Evolutionary conservation across 35 echinoderm and acorn worm genomes (phyloP).

Genomic region (Acanthaster planci): DNA sequence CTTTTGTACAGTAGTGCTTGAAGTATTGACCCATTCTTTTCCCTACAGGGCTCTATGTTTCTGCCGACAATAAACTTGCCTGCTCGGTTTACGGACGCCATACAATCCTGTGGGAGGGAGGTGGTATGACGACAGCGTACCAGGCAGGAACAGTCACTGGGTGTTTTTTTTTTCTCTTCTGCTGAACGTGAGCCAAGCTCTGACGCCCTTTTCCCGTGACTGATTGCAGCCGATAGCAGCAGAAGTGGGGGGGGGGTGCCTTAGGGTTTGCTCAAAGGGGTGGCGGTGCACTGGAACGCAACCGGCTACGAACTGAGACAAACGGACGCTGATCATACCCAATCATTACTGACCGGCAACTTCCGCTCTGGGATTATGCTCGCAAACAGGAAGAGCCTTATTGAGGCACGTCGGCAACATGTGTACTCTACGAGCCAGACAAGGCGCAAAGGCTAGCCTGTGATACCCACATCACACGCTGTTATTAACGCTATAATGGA

Average conservation of each 20-base stretch:
- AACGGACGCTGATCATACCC: neutral
- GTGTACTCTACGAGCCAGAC: neutral
- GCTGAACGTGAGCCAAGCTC: conserved; percentile 14
- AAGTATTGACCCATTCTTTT: neutral
- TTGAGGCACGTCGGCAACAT: neutral
- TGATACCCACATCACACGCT: too few species aligned
- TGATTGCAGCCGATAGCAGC: neutral
- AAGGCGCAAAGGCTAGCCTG: neutral
- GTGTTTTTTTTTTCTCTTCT: neutral
- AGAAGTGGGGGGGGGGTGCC: too few species aligned
- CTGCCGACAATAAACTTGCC: neutral
- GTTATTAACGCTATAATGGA: too few species aligned
- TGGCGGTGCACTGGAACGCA: neutral
- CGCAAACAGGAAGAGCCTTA: conserved; percentile 21
- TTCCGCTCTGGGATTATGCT: conserved; percentile 15
- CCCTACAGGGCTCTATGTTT: neutral
- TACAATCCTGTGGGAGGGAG: neutral
- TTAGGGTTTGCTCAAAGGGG: too few species aligned
- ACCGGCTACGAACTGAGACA: neutral
- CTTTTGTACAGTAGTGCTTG: neutral
- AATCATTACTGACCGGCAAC: conserved; percentile 28
- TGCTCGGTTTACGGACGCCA: conserved; percentile 3
- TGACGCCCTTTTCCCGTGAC: conserved; percentile 25
- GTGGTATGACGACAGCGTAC: conserved; percentile 1
- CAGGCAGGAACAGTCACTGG: conserved; percentile 30